Evolutionary conservation across 1,140 invertebrate species (phyloP), one percentile per base, ranked within the genome.

Genomic region (Reticulitermes speratus): DNA sequence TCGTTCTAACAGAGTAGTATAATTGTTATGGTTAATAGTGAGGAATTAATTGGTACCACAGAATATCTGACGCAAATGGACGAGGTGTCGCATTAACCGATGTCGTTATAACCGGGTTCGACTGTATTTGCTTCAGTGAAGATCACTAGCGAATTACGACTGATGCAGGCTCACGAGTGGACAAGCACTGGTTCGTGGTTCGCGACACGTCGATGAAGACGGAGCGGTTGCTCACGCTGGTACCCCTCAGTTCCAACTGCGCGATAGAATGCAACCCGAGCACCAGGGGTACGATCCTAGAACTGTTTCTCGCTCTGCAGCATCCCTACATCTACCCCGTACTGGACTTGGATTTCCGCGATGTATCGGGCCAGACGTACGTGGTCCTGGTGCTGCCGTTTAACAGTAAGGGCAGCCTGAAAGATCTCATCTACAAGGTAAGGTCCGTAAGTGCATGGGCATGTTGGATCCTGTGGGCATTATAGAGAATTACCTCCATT

Each of bases 271-370:
- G 92, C 89, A 89, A 91, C 86, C 89, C 91, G 9, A 89, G 91
- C 55, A 95, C 93, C 0, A 92, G 93, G 87, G 93, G 93, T 44
- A 94, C 95, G 7, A 92, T 98, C 9, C 93, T 96, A 90, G 95
- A 97, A 89, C 91, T 98, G 81, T 97, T 98, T 88, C 93, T 96
- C 84, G 95, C 96, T 9, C 92, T 98, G 12, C 97, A 98, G 90
- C 97, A 98, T 91, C 97, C 97, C 0, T 98, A 98, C 90, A 96
- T 98, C 86, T 97, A 97, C 91, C 97, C 97, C 0, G 94, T 98
- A 5, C 91, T 97, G 83, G 96, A 98, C 89, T 91, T 98, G 86
- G 96, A 97, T 87, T 93, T 94, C 90, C 88, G 88, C 32, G 88
- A 90, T n/a, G 86, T 87, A 69, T 90, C 92, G 88, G 87, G 89